Base-by-base conservation (phyloP, 2,888 invertebrate species). In the Desoria tigrina region DNA sequence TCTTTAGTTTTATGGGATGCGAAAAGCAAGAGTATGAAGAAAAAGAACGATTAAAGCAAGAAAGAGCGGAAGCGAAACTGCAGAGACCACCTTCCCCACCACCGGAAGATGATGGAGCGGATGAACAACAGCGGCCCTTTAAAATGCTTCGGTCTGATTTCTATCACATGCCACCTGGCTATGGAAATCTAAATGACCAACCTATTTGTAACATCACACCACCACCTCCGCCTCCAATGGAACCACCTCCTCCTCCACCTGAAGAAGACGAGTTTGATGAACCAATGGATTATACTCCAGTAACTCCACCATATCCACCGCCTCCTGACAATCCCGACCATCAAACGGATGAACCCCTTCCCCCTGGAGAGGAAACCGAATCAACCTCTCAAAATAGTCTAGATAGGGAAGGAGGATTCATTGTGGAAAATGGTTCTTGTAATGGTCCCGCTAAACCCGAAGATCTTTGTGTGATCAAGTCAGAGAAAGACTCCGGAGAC, bases 1-100 rank as follows among this genome's bases (percentile, higher is more conserved):
- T 94, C 0, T 94, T 93, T 78, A 90, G 89, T 79, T 90, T 88
- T 79, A 81, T 95, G 51, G 93, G 93, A 0, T 85, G 94, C 57
- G 86, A 90, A 62, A 86, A 57, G 11, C 6, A 57, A 24, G 27
- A 14, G n/a, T 16, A 42, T 18, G 57, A 42, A 39, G 26, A 54
- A n/a, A 42, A 61, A 2, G 49, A 57, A 58, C 23, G 18, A 27
- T 42, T 53, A 18, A 45, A 55, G 2, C 55, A 18, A n/a, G 42
- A 27, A n/a, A n/a, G 27, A 3, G 26, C 42, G 3, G 42, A 57
- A 26, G 57, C 21, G 23, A 23, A 23, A 9, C 24, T 24, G 7
- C 26, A 26, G 9, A 24, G 39, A 7, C 37, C 32, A 16, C 23
- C 24, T 18, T 21, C 37, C 49, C 11, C 49, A 14, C 28, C 45